Percentiles rank a stretch among this genome's conserved stretches.
These are phyloP conservation scores for Heterodera carotae DNA, from an alignment of 1,140 invertebrate species.

Conservation along the genomic window DNA sequence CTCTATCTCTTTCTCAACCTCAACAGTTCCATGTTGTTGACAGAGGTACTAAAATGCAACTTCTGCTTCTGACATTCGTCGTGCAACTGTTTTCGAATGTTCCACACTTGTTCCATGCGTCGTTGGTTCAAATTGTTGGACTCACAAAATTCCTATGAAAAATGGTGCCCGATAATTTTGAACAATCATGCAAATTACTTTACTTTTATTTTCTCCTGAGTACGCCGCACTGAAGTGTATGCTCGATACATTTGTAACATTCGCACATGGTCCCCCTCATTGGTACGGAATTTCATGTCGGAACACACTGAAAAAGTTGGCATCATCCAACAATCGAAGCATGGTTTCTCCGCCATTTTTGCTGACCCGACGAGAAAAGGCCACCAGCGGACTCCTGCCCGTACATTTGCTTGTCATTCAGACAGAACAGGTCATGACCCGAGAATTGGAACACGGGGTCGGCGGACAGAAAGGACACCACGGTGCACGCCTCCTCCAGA, in stretches of 20 bases:
- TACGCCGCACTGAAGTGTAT: constrained; percentile 69
- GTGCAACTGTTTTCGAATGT: constrained; percentile 80
- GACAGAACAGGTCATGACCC: constrained; percentile 56
- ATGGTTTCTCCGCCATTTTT: too few species aligned
- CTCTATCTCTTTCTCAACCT: too few species aligned
- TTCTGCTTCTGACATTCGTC: constrained; percentile 73
- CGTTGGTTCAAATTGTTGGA: constrained; percentile 84
- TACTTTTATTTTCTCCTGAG: constrained; percentile 71
- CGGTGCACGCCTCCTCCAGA: constrained; percentile 78
- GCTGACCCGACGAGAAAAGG: constrained; percentile 68
- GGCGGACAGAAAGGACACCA: constrained; percentile 74
- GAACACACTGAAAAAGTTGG: constrained; percentile 64
- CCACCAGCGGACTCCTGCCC: constrained; percentile 74
- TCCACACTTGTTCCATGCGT: constrained; percentile 80
- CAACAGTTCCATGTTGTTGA: constrained; percentile 69
- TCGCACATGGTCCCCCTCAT: constrained; percentile 88
- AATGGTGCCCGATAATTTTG: constrained; percentile 54
- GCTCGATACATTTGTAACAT: constrained; percentile 84
- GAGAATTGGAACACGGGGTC: constrained; percentile 72
- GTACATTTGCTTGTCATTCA: constrained; percentile 65
- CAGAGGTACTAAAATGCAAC: constrained; percentile 76
- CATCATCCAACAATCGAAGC: background rate
- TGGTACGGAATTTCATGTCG: constrained; percentile 77
- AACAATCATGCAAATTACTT: background rate
- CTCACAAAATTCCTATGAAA: constrained; percentile 79